Conservation (phyloP, 2,113 vertebrate genomes). For the Tragulus kanchil region DNA sequence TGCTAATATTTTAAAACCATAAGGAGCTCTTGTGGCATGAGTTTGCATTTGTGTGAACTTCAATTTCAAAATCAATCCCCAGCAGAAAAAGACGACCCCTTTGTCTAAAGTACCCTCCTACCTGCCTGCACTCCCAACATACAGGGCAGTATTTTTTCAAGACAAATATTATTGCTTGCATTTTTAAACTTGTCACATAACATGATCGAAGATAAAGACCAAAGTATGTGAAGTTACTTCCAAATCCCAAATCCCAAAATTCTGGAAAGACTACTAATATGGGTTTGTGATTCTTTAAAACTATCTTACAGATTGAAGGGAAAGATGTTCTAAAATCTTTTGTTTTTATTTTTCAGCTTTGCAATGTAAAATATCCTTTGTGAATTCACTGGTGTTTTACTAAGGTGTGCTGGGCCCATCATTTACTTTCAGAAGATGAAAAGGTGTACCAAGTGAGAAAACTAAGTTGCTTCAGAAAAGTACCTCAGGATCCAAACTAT, state of each 20-base stretch:
- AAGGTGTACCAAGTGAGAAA: conserved; percentile 71
- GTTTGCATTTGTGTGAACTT: conserved; percentile 23
- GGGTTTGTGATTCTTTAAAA: conserved; percentile 40
- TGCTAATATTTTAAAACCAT: conserved; percentile 49
- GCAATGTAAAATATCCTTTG: conserved; percentile 77
- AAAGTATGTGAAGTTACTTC: conserved; percentile 8
- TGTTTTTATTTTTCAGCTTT: conserved; percentile 84
- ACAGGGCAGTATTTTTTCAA: conserved; percentile 15
- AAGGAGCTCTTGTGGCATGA: not conserved
- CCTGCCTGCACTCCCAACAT: not conserved
- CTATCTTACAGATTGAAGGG: not conserved
- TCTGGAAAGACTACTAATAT: conserved; percentile 78
- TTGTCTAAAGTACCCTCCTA: not conserved
- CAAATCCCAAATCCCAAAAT: conserved; percentile 67
- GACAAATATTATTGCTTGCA: conserved; percentile 27
- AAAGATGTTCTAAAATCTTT: conserved; percentile 77
- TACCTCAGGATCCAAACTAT: conserved; percentile 77
- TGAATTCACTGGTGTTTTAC: conserved; percentile 80
- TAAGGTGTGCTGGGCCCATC: conserved; percentile 76
- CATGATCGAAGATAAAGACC: conserved; percentile 48
- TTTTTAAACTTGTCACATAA: conserved; percentile 48
- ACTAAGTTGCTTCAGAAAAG: conserved; percentile 63
- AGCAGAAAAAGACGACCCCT: not conserved
- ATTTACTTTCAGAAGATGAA: conserved; percentile 83
- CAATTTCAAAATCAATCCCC: conserved; percentile 56